A percentile compares a stretch with the other conserved stretches of the same genome.
phyloP scores from a whole-genome alignment of 2,797 vertebrate species.

The Tachyglossus aculeatus region DNA sequence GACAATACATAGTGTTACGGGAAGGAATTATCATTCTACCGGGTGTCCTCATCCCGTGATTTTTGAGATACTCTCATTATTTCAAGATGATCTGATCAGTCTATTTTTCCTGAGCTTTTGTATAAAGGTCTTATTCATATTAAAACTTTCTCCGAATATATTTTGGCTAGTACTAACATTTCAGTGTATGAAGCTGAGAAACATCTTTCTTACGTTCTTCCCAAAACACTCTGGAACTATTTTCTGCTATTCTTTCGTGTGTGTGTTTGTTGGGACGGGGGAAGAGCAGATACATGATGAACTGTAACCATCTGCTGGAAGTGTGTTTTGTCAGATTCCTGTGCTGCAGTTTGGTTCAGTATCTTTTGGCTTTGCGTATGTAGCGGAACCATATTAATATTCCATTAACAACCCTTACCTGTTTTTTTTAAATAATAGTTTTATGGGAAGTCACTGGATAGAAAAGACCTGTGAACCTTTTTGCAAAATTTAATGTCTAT shows the following conservation, averaged over 20 bases:
- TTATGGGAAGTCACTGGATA: too few relatives aligned
- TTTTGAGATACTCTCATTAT: background rate
- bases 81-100: background rate
- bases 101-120: background rate
- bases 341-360: background rate
- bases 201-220: background rate
- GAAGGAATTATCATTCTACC: background rate
- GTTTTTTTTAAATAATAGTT: too few relatives aligned
- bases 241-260: constrained; percentile 23
- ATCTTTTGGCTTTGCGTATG: constrained; percentile 4
- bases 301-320: background rate
- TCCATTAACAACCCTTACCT: background rate
- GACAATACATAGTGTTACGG: background rate
- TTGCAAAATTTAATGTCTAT: too few relatives aligned
- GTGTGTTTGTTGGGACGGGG: too few relatives aligned
- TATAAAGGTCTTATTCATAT: background rate
- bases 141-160: constrained; percentile 1
- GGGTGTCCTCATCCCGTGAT: background rate
- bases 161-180: background rate
- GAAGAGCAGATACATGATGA: background rate
- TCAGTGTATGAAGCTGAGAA: background rate
- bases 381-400: background rate
- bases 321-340: background rate
- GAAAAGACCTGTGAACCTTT: too few relatives aligned
- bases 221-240: background rate